Percentiles rank a stretch among this genome's conserved stretches.
phyloP scores from a whole-genome alignment of 2,888 invertebrate species.

The Archips xylosteana region DNA sequence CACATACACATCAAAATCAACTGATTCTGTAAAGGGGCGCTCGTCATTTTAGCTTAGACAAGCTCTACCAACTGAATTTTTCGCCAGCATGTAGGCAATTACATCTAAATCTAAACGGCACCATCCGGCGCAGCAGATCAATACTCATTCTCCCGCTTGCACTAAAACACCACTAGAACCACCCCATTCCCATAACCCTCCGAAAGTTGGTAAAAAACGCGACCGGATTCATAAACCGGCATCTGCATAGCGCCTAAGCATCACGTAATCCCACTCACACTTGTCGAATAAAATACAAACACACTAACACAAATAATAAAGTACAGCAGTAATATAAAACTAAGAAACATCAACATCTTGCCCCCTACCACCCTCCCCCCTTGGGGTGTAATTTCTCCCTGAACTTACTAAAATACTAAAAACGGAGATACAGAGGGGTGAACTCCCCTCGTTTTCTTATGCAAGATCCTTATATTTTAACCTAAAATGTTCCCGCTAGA shows the following conservation, averaged over 20 bases:
- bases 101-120: slow-evolving; percentile 23
- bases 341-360: slow-evolving; percentile 86
- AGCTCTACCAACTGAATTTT: background rate
- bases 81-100: slow-evolving; percentile 20
- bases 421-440: slow-evolving; percentile 82
- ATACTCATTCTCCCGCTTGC: slow-evolving; percentile 31
- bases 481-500: slow-evolving; percentile 48
- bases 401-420: slow-evolving; percentile 86
- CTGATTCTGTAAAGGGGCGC: too few relatives aligned
- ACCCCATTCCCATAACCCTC: slow-evolving; percentile 38
- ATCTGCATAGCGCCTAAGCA: slow-evolving; percentile 77
- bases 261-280: slow-evolving; percentile 60
- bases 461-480: slow-evolving; percentile 78
- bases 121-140: slow-evolving; percentile 31
- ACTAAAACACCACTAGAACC: slow-evolving; percentile 38
- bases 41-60: too few relatives aligned
- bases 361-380: slow-evolving; percentile 59
- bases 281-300: slow-evolving; percentile 57
- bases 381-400: slow-evolving; percentile 78
- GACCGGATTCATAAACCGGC: slow-evolving; percentile 60
- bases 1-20: too few relatives aligned
- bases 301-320: slow-evolving; percentile 84
- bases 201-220: slow-evolving; percentile 50
- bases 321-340: slow-evolving; percentile 85
- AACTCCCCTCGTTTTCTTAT: slow-evolving; percentile 78